Evolutionary conservation across 2,797 vertebrate species (phyloP), one percentile per base, ranked within the genome.

Genomic region (Acanthopagrus latus): DNA sequence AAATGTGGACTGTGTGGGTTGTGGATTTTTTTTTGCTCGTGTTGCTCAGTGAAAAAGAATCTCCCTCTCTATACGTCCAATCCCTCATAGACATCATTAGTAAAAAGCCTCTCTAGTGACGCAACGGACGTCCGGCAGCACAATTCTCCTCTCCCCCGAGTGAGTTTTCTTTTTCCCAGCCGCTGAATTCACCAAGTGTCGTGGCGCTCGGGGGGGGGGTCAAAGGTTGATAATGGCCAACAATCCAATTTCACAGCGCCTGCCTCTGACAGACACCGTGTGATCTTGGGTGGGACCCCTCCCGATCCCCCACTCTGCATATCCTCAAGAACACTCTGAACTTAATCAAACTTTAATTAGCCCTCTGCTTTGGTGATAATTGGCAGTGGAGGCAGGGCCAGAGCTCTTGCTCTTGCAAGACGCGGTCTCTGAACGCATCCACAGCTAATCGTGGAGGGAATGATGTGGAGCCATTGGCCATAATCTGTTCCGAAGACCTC

Each of bases 311-410:
- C 80, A 68, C 78, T 91, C 86, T 92, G 90, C 90, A 93, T 94
- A 93, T 93, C 90, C 88, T 86, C 84, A 51, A 92, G 88, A 92
- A 94, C 88, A 84, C 87, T 81, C 81, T 89, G 90, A 92, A 92
- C 93, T 92, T 94, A 92, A 95, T 95, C 92, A 94, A 95, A 94
- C 89, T 92, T 94, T 95, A 95, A 96, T 95, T 95, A 95, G 93
- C 88, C 90, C 88, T 90, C 75, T 76, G 87, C 91, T 93, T 93
- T 88, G 83, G 83, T 86, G 91, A 84, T 94, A 95, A 95, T 93
- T 95, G 92, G 92, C 91, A 94, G 88, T 80, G 76, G 64, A 83
- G 78, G 89, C 87, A 88, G 90, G 89, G 87, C 86, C 76, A 81
- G 82, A 81, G 86, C 85, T 79, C 86, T 38, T 79, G 83, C 89